Evolutionary conservation across 2,888 invertebrate species (phyloP), one percentile per base, ranked within the genome.

Genomic region (Terebella lapidaria): DNA sequence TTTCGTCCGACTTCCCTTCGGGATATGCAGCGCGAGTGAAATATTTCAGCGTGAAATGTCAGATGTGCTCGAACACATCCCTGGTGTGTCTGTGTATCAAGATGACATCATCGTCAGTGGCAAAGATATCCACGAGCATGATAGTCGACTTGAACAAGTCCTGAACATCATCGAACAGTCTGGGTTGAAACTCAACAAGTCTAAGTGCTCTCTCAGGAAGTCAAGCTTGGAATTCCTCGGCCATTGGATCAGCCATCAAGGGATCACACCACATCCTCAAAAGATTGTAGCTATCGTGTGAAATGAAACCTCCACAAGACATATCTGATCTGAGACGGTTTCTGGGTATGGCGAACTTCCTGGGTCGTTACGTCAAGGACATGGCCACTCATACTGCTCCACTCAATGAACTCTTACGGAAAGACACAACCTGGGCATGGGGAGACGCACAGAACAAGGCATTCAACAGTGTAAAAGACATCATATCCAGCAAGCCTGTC

Each of bases 211-310:
- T 22, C 35, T 60, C 35, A 49, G 45, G 5, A 26, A 15, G 20
- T 42, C 10, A n/a, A 27, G 28, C 18, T 22, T 62, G 3, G 47
- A 22, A 2, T 63, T 58, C 42, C 27, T 61, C 20, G 63, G 63
- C 25, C 63, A 63, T 35, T 15, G 30, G 15, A n/a, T 62, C 10
- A 49, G 61, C 3, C 22, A 20, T 26, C 35, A 62, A 26, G 62
- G 64, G n/a, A 24, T 64, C 26, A 56, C 52, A 59, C 35, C 54
- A 27, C 54, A 59, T 24, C 27, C 30, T 18, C 30, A 46, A 18
- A 64, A 64, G 45, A 54, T 62, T 20, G 29, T 60, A 4, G 68
- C 63, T 2, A 62, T 66, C 2, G n/a, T 24, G 27, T 22, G 46
- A 62, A 10, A 60, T 70, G 58, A 57, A 57, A 5, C n/a, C 27